phyloP scores from a whole-genome alignment of 2,888 invertebrate genomes.

The Apotomis capreana region DNA sequence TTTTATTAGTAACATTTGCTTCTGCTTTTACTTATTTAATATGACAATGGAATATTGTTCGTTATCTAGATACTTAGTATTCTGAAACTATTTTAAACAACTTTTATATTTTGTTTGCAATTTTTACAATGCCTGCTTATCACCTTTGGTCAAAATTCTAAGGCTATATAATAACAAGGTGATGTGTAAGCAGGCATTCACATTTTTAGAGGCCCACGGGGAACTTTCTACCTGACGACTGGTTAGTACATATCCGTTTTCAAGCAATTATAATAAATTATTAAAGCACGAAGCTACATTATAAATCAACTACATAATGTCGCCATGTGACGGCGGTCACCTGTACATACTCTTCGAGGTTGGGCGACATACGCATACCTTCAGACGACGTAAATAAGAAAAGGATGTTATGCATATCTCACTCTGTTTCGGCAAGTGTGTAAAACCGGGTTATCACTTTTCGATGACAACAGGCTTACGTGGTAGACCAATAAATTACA shows the following conservation, averaged over 20 bases:
- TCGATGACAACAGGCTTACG: no score
- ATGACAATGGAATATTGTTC: slow-evolving; percentile 84
- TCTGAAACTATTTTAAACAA: slow-evolving; percentile 82
- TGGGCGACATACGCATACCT: no score
- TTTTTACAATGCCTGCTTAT: slow-evolving; percentile 74
- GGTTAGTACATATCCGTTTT: not conserved
- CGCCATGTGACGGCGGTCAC: not conserved
- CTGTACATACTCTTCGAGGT: no score
- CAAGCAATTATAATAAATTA: not conserved
- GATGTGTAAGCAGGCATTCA: slow-evolving; percentile 18
- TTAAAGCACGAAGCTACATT: not conserved
- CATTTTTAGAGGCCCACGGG: slow-evolving; percentile 17
- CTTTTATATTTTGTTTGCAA: slow-evolving; percentile 81
- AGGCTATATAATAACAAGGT: slow-evolving; percentile 58
- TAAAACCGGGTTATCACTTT: no score
- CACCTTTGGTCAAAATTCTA: slow-evolving; percentile 63
- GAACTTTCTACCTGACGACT: slow-evolving; percentile 29
- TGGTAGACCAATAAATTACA: no score
- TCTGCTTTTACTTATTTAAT: slow-evolving; percentile 81
- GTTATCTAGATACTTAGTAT: slow-evolving; percentile 81
- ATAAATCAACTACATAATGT: not conserved
- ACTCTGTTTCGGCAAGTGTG: not conserved
- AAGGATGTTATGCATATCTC: not conserved
- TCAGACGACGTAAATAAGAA: no score
- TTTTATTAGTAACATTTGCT: slow-evolving; percentile 79